phyloP scores from a whole-genome alignment of 2,888 invertebrate species.

The Conomelus anceps region DNA sequence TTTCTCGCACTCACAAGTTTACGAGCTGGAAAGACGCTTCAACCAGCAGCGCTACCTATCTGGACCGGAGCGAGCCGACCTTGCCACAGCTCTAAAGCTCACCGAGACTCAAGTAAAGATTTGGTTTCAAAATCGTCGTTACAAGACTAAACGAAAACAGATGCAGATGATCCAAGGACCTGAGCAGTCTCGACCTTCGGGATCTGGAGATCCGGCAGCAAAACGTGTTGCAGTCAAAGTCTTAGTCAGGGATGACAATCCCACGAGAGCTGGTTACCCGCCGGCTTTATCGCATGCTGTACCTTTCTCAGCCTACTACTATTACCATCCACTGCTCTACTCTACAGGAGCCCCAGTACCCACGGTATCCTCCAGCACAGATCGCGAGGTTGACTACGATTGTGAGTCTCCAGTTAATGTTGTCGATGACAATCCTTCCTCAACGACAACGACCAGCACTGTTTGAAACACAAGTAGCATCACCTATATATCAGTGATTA shows the following conservation, averaged over 20 bases:
- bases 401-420: neutral
- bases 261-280: neutral
- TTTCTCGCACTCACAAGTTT: conserved; percentile 58
- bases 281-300: neutral
- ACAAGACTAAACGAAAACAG: conserved; percentile 75
- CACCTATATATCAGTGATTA: neutral
- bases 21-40: conserved; percentile 91
- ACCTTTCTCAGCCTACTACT: conserved; percentile 1
- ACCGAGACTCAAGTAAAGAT: conserved; percentile 98
- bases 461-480: neutral
- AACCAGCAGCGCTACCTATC: conserved; percentile 96
- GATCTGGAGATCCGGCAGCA: neutral
- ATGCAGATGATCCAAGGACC: neutral
- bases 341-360: neutral
- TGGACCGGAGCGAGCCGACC: conserved; percentile 91
- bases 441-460: neutral
- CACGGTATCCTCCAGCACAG: neutral
- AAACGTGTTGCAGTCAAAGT: neutral
- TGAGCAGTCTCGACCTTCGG: neutral
- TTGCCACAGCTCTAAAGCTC: conserved; percentile 88
- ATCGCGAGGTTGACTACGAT: neutral
- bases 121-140: conserved; percentile 99
- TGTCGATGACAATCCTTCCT: conserved; percentile 3
- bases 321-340: neutral
- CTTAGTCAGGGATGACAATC: neutral